A percentile compares a stretch with the other conserved stretches of the same genome.
Conservation (phyloP, 1,140 invertebrate genomes). For the Aphidius ervi region DNA sequence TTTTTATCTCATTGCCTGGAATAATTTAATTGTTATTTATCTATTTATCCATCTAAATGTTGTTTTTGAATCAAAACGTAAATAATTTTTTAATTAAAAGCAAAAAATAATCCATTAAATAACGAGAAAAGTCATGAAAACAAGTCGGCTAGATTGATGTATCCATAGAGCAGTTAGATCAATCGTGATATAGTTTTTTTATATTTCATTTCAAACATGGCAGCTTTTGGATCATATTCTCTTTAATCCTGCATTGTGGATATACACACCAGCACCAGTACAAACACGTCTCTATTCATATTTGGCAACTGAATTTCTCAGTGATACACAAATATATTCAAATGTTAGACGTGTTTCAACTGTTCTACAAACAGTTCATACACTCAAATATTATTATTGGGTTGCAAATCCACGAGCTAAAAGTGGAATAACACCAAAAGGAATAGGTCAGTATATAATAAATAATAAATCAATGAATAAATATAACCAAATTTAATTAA, state of each 20-base stretch:
- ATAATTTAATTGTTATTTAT: not conserved
- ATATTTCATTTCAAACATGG: constrained; percentile 74
- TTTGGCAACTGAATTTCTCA: constrained; percentile 95
- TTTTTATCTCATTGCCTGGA: no score
- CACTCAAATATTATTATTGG: constrained; percentile 99
- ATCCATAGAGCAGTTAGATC: constrained; percentile 58
- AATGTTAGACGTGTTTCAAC: constrained; percentile 95
- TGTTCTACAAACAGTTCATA: constrained; percentile 96
- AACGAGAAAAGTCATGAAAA: constrained; percentile 23
- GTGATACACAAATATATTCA: constrained; percentile 95
- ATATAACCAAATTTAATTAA: not conserved
- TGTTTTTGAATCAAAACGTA: no score
- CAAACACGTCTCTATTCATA: constrained; percentile 96
- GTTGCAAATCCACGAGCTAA: constrained; percentile 91
- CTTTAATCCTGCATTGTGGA: constrained; percentile 98
- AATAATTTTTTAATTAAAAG: no score
- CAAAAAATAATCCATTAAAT: constrained; percentile 5
- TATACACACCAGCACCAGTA: constrained; percentile 93
- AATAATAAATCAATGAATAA: not conserved
- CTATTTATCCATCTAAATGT: no score
- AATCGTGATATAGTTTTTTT: constrained; percentile 68
- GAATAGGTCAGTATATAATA: constrained; percentile 67
- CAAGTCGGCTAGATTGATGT: constrained; percentile 55
- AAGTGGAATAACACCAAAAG: constrained; percentile 92
- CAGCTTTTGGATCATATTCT: constrained; percentile 97